Evolutionary conservation across 2,797 vertebrate species (phyloP).

Genomic region (Sebastes iracundus): DNA sequence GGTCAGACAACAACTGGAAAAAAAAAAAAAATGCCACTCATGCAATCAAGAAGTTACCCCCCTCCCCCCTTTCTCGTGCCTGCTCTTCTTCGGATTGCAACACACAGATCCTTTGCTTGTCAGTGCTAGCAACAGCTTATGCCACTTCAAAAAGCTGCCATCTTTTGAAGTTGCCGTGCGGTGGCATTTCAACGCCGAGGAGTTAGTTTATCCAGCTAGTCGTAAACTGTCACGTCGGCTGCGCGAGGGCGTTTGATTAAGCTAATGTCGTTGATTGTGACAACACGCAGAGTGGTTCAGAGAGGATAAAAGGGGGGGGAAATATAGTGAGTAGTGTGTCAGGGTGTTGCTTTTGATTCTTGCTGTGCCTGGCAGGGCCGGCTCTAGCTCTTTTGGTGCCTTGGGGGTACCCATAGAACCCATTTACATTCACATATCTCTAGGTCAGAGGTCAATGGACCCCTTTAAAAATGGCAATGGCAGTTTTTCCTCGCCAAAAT

Average conservation of each 20-base stretch:
- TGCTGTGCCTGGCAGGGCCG: not conserved
- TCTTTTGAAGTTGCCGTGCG: slow-evolving; percentile 49
- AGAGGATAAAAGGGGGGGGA: not conserved
- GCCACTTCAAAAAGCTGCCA: slow-evolving; percentile 58
- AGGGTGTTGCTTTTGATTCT: slow-evolving; percentile 13
- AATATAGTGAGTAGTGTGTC: not conserved
- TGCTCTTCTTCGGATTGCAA: slow-evolving; percentile 49
- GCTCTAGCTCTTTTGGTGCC: too few species aligned
- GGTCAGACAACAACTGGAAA: slow-evolving; percentile 22
- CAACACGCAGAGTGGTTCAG: slow-evolving; percentile 16
- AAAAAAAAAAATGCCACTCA: slow-evolving; percentile 31
- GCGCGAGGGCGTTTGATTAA: slow-evolving; percentile 38
- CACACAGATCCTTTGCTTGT: slow-evolving; percentile 62
- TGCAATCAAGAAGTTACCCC: slow-evolving; percentile 47
- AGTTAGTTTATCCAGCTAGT: slow-evolving; percentile 48
- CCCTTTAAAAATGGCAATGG: too few species aligned
- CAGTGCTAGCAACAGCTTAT: slow-evolving; percentile 59
- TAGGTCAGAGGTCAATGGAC: too few species aligned
- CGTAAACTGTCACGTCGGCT: slow-evolving; percentile 32
- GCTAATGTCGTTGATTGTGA: slow-evolving; percentile 57
- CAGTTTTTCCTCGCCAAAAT: too few species aligned
- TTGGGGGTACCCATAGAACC: too few species aligned
- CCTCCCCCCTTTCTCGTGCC: slow-evolving; percentile 14
- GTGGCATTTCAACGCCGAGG: slow-evolving; percentile 29
- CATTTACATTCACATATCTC: too few species aligned